A percentile compares a stretch with the other conserved stretches of the same genome.
Evolutionary conservation across 1,140 invertebrate species (phyloP).

Genomic region (Antheraea pernyi): DNA sequence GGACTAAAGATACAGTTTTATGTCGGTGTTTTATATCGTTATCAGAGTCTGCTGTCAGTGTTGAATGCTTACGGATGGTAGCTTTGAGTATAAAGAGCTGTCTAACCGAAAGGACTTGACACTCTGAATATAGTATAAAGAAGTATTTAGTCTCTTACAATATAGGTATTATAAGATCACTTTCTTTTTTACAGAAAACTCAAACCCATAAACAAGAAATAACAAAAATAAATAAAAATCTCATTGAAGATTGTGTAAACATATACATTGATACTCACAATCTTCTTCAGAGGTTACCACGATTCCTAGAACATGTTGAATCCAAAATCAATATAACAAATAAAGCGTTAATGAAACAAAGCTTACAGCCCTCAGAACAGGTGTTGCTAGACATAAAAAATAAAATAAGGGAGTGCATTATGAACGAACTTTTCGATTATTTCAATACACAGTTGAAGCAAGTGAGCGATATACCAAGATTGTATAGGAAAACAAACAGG

Average conservation of each 20-base stretch:
- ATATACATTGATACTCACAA: constrained; percentile 56
- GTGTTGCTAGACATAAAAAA: constrained; percentile 75
- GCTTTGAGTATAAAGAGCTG: too few relatives aligned
- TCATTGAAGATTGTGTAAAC: constrained; percentile 59
- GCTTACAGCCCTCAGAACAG: constrained; percentile 76
- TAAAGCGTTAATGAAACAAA: constrained; percentile 54
- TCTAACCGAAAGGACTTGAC: too few relatives aligned
- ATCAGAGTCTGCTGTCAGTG: too few relatives aligned
- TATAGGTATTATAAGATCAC: too few relatives aligned
- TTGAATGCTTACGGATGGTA: too few relatives aligned
- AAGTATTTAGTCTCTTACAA: too few relatives aligned
- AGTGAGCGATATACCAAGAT: constrained; percentile 94
- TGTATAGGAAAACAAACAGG: constrained; percentile 95
- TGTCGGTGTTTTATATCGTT: too few relatives aligned
- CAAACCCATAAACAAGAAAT: constrained; percentile 42
- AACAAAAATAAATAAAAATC: constrained; percentile 47
- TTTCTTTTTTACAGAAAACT: constrained; percentile 39
- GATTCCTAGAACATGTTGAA: constrained; percentile 66
- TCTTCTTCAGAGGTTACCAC: constrained; percentile 64
- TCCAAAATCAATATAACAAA: constrained; percentile 62
- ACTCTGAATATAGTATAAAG: too few relatives aligned
- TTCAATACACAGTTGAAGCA: constrained; percentile 82
- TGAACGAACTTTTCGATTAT: constrained; percentile 80
- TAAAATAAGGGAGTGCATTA: constrained; percentile 80
- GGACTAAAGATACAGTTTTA: too few relatives aligned